Conservation (phyloP, 2,888 invertebrate genomes). For the Perdita meconis region DNA sequence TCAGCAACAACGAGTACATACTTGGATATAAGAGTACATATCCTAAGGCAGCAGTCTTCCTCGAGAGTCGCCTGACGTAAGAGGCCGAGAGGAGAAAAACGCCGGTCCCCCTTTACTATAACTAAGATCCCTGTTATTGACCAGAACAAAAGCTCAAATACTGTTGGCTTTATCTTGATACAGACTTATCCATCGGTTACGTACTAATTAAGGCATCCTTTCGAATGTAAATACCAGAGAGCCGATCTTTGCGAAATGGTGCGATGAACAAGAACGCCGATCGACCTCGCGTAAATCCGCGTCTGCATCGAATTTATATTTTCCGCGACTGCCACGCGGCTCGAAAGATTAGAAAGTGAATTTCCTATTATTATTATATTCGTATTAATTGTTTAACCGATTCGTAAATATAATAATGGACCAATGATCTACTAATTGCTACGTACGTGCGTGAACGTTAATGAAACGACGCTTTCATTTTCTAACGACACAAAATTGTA, state of each 20-base stretch:
- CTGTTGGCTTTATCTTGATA: constrained; percentile 7
- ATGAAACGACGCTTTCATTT: constrained; percentile 35
- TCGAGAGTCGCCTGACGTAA: constrained; percentile 21
- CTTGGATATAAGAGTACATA: constrained; percentile 75
- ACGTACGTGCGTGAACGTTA: constrained; percentile 28
- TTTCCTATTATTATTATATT: constrained; percentile 22
- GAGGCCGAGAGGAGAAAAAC: background rate
- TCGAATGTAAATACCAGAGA: constrained; percentile 19
- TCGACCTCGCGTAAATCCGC: background rate
- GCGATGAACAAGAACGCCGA: too few species aligned
- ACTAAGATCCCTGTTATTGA: constrained; percentile 6
- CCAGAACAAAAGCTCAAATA: constrained; percentile 37
- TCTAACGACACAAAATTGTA: constrained; percentile 6
- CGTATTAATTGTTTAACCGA: constrained; percentile 23
- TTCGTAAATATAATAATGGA: constrained; percentile 59
- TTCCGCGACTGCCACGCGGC: background rate
- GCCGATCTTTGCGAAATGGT: constrained; percentile 22
- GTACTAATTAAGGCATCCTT: constrained; percentile 14
- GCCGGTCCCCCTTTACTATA: constrained; percentile 7
- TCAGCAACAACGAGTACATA: constrained; percentile 78
- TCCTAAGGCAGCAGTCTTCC: constrained; percentile 14
- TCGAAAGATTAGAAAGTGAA: constrained; percentile 3
- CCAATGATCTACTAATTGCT: constrained; percentile 63
- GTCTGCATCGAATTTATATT: background rate
- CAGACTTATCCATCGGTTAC: constrained; percentile 9